These are phyloP conservation scores for Thripadectes ignobilis DNA, from an alignment of 2,797 vertebrate genomes.

Conservation along the genomic window DNA sequence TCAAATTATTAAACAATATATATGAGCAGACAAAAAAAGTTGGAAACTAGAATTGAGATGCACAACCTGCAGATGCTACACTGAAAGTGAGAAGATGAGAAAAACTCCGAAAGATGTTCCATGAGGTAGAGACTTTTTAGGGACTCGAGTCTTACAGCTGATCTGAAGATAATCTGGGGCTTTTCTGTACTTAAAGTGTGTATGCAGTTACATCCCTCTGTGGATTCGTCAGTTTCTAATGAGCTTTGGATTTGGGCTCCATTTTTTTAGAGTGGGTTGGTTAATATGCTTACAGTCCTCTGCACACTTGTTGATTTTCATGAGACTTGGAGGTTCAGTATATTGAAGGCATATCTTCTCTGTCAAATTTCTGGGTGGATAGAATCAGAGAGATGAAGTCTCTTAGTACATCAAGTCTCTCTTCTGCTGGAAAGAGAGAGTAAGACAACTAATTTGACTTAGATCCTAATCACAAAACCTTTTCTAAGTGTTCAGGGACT, in stretches of 20 bases:
- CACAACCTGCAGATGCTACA: not conserved
- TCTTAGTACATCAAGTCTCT: not conserved
- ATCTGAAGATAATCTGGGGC: not conserved
- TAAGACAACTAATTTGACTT: not conserved
- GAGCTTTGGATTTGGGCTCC: not conserved
- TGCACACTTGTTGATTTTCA: not conserved
- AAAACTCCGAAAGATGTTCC: not conserved
- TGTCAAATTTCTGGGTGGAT: not conserved
- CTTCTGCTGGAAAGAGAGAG: not conserved
- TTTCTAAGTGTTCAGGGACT: not conserved
- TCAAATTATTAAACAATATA: not conserved
- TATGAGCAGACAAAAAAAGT: not conserved
- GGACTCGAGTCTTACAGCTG: not conserved
- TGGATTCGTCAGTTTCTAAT: not conserved
- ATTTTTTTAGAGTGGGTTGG: not conserved
- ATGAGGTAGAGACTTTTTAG: not conserved
- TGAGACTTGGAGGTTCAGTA: not conserved
- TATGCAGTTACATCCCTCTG: not conserved
- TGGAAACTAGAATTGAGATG: not conserved
- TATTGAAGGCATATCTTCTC: not conserved
- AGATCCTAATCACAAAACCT: not conserved
- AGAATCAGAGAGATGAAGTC: not conserved
- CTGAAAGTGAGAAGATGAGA: not conserved
- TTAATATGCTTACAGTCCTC: not conserved
- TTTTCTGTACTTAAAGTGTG: not conserved